Conservation (phyloP, 2,888 invertebrate genomes). For the Volucella bombylans region DNA sequence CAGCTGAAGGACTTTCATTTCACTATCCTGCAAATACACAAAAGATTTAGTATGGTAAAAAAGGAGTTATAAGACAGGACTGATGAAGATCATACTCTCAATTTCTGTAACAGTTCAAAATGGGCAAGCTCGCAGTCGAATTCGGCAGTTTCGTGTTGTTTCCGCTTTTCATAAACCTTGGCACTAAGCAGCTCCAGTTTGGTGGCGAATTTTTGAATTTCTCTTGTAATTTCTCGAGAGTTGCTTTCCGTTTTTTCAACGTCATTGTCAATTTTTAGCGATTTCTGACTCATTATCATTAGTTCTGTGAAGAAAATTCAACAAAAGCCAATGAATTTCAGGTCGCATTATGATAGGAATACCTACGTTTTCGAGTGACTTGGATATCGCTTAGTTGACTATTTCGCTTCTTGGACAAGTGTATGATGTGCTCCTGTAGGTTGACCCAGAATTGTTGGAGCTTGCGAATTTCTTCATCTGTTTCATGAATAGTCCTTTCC, state of each 20-base stretch:
- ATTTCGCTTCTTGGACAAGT: conserved; percentile 87
- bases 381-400: conserved; percentile 87
- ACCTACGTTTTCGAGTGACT: conserved; percentile 88
- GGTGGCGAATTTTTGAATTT: conserved; percentile 85
- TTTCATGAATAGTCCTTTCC: conserved; percentile 86
- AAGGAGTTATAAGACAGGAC: background rate
- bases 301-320: conserved; percentile 77
- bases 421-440: conserved; percentile 88
- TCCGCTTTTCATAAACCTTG: conserved; percentile 84
- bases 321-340: background rate
- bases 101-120: conserved; percentile 83
- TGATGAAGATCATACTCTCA: conserved; percentile 81
- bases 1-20: conserved; percentile 86
- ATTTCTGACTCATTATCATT: conserved; percentile 88
- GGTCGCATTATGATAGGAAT: background rate
- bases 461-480: conserved; percentile 85
- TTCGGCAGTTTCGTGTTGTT: conserved; percentile 84
- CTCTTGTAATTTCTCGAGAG: conserved; percentile 84
- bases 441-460: conserved; percentile 90
- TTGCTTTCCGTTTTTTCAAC: conserved; percentile 85
- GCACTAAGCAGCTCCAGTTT: conserved; percentile 85
- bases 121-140: conserved; percentile 84
- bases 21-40: conserved; percentile 84
- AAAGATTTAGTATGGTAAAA: background rate
- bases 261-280: conserved; percentile 87